These are phyloP conservation scores for Pipistrellus pipistrellus DNA, from an alignment of 2,797 vertebrate species.

Conservation along the genomic window DNA sequence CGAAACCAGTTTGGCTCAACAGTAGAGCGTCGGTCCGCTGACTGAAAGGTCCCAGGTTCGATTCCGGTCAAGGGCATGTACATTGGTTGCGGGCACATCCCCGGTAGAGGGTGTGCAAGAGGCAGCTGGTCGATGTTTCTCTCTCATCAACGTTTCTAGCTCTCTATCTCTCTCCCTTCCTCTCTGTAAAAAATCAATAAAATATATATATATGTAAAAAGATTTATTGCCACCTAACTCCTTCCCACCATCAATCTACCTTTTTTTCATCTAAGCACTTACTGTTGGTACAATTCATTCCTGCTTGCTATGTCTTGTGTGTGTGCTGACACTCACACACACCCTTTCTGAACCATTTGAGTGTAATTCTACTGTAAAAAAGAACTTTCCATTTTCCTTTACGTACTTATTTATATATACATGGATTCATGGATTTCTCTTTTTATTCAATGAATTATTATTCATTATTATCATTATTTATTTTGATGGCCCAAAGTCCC, in stretches of 20 bases:
- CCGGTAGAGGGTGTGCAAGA: no score
- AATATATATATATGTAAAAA: not conserved
- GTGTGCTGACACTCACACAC: not conserved
- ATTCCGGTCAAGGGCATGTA: no score
- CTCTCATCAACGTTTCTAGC: no score
- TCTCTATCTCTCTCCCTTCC: no score
- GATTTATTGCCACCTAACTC: not conserved
- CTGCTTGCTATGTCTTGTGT: not conserved
- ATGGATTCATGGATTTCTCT: conserved; percentile 6
- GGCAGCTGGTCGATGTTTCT: no score
- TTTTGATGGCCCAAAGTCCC: conserved; percentile 50
- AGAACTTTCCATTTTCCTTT: conserved; percentile 9
- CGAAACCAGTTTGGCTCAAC: no score
- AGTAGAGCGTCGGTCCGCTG: no score
- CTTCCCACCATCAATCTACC: not conserved
- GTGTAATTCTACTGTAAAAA: conserved; percentile 49
- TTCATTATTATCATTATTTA: conserved; percentile 42
- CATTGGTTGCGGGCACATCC: no score
- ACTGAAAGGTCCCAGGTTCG: no score
- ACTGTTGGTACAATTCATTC: not conserved
- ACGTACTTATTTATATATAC: not conserved
- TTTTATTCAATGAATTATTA: conserved; percentile 22
- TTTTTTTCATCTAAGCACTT: not conserved
- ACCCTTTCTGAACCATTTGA: not conserved
- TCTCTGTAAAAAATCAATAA: no score